Evolutionary conservation across 2,113 vertebrate genomes (phyloP).

Genomic region (Fukomys damarensis): DNA sequence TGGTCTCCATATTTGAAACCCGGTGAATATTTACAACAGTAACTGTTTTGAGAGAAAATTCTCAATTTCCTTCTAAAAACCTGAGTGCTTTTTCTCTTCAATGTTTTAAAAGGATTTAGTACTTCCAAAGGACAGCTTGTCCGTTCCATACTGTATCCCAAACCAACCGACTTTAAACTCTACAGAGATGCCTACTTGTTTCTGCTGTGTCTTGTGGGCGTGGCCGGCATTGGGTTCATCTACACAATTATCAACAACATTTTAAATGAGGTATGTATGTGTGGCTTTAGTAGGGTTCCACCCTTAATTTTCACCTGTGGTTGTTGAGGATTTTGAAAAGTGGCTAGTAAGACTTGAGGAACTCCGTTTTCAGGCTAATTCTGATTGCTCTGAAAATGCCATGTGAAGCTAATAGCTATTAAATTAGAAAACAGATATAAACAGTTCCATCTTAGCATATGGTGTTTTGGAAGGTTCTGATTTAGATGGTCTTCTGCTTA

Average conservation of each 20-base stretch:
- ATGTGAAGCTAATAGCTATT: neutral
- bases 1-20: neutral
- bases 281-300: neutral
- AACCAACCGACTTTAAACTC: conserved; percentile 98
- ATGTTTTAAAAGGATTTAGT: conserved; percentile 91
- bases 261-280: conserved; percentile 89
- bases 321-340: conserved; percentile 1
- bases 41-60: conserved; percentile 29
- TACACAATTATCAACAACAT: conserved; percentile 95
- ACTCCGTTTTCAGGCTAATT: neutral
- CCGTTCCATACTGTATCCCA: conserved; percentile 97
- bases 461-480: neutral
- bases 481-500: conserved; percentile 39
- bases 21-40: conserved; percentile 18
- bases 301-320: neutral
- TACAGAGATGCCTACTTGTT: conserved; percentile 98
- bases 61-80: conserved; percentile 34
- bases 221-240: conserved; percentile 95
- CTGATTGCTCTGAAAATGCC: neutral
- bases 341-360: neutral
- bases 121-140: conserved; percentile 98
- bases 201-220: conserved; percentile 94
- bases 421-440: neutral
- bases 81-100: conserved; percentile 64
- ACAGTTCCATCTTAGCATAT: neutral